Evolutionary conservation across 2,113 vertebrate genomes (phyloP).

Genomic region (Falco punctatus): DNA sequence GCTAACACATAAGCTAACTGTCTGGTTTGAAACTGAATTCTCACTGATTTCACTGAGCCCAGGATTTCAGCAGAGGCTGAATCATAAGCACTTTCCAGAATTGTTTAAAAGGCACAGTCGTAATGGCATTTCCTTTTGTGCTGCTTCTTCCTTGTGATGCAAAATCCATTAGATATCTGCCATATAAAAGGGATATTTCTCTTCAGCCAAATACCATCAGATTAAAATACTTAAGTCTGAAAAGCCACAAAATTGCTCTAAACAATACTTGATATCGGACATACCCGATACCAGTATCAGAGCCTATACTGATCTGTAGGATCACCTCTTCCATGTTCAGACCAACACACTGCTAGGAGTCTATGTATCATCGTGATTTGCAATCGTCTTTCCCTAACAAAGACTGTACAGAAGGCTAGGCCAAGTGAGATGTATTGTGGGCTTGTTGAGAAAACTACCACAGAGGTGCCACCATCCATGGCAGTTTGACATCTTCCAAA

Average conservation of each 20-base stretch:
- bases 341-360: not conserved
- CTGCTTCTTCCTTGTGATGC: not conserved
- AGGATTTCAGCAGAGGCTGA: slow-evolving; percentile 24
- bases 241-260: not conserved
- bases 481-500: not conserved
- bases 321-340: not conserved
- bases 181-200: not conserved
- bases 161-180: not conserved
- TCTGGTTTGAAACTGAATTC: not conserved
- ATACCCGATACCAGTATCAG: too few species aligned
- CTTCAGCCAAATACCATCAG: not conserved
- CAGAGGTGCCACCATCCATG: not conserved
- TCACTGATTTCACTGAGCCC: not conserved
- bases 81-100: slow-evolving; percentile 3
- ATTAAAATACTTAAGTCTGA: not conserved
- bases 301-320: not conserved
- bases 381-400: not conserved
- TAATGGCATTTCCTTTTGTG: not conserved
- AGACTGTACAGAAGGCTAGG: not conserved
- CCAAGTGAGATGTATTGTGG: not conserved
- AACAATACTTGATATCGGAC: accelerated
- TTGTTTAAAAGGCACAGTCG: not conserved
- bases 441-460: not conserved
- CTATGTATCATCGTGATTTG: accelerated
- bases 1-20: not conserved